Percentiles rank a stretch among this genome's conserved stretches.
Conservation (phyloP, 2,888 invertebrate genomes). For the Sphaeridia pumilis region DNA sequence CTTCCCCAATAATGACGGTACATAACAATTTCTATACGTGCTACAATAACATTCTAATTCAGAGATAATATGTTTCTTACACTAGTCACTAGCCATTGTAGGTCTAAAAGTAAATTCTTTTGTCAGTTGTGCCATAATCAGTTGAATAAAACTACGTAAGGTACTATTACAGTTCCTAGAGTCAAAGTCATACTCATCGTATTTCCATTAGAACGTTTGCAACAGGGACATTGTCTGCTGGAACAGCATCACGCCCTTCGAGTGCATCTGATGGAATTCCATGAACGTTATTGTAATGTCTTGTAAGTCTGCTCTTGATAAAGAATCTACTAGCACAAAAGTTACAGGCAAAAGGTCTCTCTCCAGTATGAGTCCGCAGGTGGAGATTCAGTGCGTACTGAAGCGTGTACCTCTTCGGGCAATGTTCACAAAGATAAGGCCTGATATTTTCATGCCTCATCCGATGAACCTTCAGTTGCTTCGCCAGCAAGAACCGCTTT, state of each 20-base stretch:
- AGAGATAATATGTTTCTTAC: no score
- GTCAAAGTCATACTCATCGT: no score
- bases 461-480: not conserved
- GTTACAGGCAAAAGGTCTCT: not conserved
- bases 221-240: no score
- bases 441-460: conserved; percentile 1
- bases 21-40: no score
- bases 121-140: no score
- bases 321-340: conserved; percentile 4
- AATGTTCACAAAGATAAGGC: conserved; percentile 3
- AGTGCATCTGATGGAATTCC: not conserved
- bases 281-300: conserved; percentile 2
- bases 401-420: not conserved
- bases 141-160: no score
- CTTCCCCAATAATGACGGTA: no score
- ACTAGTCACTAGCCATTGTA: no score
- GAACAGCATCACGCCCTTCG: no score
- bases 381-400: not conserved
- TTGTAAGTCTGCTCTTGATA: conserved; percentile 1
- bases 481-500: not conserved
- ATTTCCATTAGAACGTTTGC: not conserved
- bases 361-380: conserved; percentile 1
- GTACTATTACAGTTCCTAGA: no score
- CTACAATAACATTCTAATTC: no score
- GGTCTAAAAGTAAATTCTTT: no score